Conservation (phyloP, 2,797 vertebrate genomes). For the Notoglanidium macrostoma region DNA sequence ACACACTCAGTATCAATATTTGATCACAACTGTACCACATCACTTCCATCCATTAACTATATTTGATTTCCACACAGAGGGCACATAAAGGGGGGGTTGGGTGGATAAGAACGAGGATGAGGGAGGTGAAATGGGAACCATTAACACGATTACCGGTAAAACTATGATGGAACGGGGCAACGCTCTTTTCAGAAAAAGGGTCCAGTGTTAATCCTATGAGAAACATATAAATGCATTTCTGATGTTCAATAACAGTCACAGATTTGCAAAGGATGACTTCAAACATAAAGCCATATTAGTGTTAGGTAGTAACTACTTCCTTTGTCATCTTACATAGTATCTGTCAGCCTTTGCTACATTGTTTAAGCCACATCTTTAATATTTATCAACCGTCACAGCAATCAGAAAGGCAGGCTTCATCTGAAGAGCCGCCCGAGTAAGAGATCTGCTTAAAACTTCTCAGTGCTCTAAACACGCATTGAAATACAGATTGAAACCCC, state of each 20-base stretch:
- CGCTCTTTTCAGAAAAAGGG: slow-evolving; percentile 34
- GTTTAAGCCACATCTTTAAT: slow-evolving; percentile 6
- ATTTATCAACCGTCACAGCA: neutral
- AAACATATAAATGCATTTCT: slow-evolving; percentile 22
- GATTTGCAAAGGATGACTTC: slow-evolving; percentile 10
- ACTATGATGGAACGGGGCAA: slow-evolving; percentile 10
- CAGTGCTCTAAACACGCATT: slow-evolving; percentile 58
- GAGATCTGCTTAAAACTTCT: slow-evolving; percentile 52
- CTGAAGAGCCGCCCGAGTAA: slow-evolving; percentile 52
- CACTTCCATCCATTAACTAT: slow-evolving; percentile 43
- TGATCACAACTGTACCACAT: slow-evolving; percentile 40
- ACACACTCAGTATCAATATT: slow-evolving; percentile 42
- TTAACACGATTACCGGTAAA: slow-evolving; percentile 41
- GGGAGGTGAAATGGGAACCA: slow-evolving; percentile 35
- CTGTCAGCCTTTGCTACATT: neutral
- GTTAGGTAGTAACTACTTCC: neutral
- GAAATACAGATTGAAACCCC: slow-evolving; percentile 67
- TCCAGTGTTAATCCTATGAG: slow-evolving; percentile 21
- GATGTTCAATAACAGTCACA: neutral
- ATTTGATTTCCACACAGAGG: slow-evolving; percentile 43
- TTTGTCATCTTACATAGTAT: neutral
- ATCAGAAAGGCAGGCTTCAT: neutral
- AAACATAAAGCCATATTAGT: neutral
- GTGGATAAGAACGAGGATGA: slow-evolving; percentile 8
- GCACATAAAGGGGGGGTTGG: neutral